Evolutionary conservation across 2,797 vertebrate genomes (phyloP), one percentile per base, ranked within the genome.

Genomic region (Aselliscus stoliczkanus): DNA sequence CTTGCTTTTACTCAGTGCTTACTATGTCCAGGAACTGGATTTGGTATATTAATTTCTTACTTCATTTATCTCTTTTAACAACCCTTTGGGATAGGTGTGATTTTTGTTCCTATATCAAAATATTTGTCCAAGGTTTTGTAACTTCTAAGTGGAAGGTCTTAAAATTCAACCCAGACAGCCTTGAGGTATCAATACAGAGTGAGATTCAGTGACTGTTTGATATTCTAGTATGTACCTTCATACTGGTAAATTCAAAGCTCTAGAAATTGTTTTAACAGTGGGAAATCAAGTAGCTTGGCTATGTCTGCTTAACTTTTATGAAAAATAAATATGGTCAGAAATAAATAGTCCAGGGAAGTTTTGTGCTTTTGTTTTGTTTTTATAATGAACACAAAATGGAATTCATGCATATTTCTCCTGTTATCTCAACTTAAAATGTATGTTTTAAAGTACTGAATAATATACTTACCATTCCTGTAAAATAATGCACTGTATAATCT

Each of bases 321-420:
- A 95, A 95, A 94, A 81, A 70, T 62, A 95, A 93, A 90, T 58
- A 95, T 1, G 4, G 18, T 50, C 65, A 81, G 39, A 90, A 75
- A 65, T 23, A 82, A 72, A 81, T 29, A 83, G 11, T 14, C 0
- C 1, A 29, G 34, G 72, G 25, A 81, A 52, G 18, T 70, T 80
- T 67, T 72, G 90, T 12, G 17, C 27, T 76, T 75, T 95, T 89
- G 8, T 20, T 93, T 94, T 94, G 69, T 93, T 94, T 94, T 91
- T 82, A 44, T 67, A 86, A 94, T 67, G 83, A 95, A 95, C n/a
- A 83, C 13, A 89, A 83, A 85, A 44, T 87, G 3, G 12, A 86
- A 83, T 52, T 72, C 75, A 89, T 93, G 37, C 7, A n/a, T 25
- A 14, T 80, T 72, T 89, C 37, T 87, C 54, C 69, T 64, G 21